Percentiles rank a stretch among this genome's conserved stretches.
Conservation (phyloP, 1,140 invertebrate species). For the Reticulitermes speratus region DNA sequence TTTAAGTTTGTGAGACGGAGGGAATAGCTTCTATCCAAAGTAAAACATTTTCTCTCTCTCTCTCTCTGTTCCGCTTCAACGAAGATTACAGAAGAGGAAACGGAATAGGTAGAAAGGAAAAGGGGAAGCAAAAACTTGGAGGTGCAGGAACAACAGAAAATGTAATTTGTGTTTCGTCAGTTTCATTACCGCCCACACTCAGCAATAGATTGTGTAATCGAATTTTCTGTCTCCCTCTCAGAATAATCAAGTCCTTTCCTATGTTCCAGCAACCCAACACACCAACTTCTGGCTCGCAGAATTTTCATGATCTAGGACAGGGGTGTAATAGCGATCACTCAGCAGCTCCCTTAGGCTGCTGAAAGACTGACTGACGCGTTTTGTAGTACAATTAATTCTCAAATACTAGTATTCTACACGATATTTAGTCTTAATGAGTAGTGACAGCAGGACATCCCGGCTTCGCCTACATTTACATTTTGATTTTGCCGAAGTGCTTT, state of each 20-base stretch:
- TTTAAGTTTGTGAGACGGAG: not conserved
- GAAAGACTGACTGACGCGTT: no score
- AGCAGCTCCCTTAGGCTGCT: not conserved
- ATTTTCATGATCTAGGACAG: constrained; percentile 8
- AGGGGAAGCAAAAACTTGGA: not conserved
- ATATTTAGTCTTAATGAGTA: no score
- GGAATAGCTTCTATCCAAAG: not conserved
- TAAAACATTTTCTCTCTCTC: constrained; percentile 9
- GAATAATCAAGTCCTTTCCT: constrained; percentile 6
- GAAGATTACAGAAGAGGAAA: constrained; percentile 12
- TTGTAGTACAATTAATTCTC: no score
- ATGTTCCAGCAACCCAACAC: not conserved
- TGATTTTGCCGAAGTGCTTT: no score
- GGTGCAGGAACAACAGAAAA: constrained; percentile 15
- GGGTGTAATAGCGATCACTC: not conserved
- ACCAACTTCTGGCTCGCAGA: constrained; percentile 14
- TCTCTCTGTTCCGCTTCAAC: not conserved
- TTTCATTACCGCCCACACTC: constrained; percentile 14
- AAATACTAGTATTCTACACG: no score
- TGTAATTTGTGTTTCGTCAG: constrained; percentile 18
- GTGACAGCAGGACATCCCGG: no score
- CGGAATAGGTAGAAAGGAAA: not conserved
- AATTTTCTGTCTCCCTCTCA: not conserved
- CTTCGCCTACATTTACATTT: no score
- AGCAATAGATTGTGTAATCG: constrained; percentile 14